A percentile compares a stretch with the other conserved stretches of the same genome.
phyloP scores from a whole-genome alignment of 30 jellyfish, hydroid and myxozoan genomes.

The Aurelia coerulea region DNA sequence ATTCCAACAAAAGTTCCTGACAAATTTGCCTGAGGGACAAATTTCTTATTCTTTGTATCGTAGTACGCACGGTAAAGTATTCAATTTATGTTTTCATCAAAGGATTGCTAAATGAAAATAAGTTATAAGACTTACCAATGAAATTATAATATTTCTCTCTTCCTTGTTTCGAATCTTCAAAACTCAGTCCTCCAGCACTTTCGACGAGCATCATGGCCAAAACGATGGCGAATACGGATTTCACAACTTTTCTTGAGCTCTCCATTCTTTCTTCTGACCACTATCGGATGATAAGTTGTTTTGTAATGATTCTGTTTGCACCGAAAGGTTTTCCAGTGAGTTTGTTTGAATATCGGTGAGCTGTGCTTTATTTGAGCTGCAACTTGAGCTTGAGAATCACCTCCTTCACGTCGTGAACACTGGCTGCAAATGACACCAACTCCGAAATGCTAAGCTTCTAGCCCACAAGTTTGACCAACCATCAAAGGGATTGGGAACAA shows the following conservation, averaged over 20 bases:
- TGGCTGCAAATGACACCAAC: neutral
- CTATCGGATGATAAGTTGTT: neutral
- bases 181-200: slow-evolving; percentile 44
- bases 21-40: too few species aligned
- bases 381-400: neutral
- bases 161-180: slow-evolving; percentile 63
- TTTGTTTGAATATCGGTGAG: neutral
- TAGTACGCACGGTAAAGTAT: too few species aligned
- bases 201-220: neutral
- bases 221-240: neutral
- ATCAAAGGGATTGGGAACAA: slow-evolving; percentile 9
- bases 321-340: too few species aligned
- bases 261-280: neutral
- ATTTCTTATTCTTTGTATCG: neutral
- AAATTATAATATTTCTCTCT: slow-evolving; percentile 64
- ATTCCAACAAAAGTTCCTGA: too few species aligned
- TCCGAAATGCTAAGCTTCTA: neutral
- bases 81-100: too few species aligned
- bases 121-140: slow-evolving; percentile 22
- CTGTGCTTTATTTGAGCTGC: neutral
- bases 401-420: neutral
- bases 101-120: too few species aligned
- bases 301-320: too few species aligned
- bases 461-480: slow-evolving; percentile 1
- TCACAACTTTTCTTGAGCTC: neutral